These are phyloP conservation scores for Andrena minutula DNA, from an alignment of 2,888 invertebrate genomes.

Conservation along the genomic window DNA sequence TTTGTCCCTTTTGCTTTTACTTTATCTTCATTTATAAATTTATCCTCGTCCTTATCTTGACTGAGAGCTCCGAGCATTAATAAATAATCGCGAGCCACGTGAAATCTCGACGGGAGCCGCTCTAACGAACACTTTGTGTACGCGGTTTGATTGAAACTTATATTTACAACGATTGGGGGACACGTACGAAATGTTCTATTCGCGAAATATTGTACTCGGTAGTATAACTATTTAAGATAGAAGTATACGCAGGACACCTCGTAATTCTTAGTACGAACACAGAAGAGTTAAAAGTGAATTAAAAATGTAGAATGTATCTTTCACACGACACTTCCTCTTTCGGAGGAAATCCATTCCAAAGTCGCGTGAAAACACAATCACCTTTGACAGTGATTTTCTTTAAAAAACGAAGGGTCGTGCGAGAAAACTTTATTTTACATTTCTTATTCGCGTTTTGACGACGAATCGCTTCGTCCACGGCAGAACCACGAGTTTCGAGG, in stretches of 20 bases:
- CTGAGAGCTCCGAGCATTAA: slow-evolving; percentile 67
- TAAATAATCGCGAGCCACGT: slow-evolving; percentile 73
- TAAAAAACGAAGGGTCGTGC: too few species aligned
- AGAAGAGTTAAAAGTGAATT: neutral
- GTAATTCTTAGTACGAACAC: neutral
- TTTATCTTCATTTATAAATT: slow-evolving; percentile 70
- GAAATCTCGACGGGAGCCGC: slow-evolving; percentile 56
- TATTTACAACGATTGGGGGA: slow-evolving; percentile 60
- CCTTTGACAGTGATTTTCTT: too few species aligned
- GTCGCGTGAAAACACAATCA: neutral
- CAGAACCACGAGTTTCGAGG: neutral
- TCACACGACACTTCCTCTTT: too few species aligned
- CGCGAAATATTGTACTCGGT: slow-evolving; percentile 34
- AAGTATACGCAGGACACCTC: neutral
- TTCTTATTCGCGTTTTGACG: neutral
- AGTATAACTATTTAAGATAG: slow-evolving; percentile 70
- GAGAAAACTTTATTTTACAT: neutral
- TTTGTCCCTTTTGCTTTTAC: slow-evolving; percentile 29
- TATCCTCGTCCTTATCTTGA: slow-evolving; percentile 63
- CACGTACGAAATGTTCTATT: slow-evolving; percentile 16
- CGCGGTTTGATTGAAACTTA: slow-evolving; percentile 24
- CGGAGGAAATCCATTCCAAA: neutral
- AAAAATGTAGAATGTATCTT: slow-evolving; percentile 17
- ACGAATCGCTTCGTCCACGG: neutral
- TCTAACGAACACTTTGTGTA: neutral